Evolutionary conservation across 2,113 vertebrate genomes (phyloP).

Genomic region (Polyodon spathula): DNA sequence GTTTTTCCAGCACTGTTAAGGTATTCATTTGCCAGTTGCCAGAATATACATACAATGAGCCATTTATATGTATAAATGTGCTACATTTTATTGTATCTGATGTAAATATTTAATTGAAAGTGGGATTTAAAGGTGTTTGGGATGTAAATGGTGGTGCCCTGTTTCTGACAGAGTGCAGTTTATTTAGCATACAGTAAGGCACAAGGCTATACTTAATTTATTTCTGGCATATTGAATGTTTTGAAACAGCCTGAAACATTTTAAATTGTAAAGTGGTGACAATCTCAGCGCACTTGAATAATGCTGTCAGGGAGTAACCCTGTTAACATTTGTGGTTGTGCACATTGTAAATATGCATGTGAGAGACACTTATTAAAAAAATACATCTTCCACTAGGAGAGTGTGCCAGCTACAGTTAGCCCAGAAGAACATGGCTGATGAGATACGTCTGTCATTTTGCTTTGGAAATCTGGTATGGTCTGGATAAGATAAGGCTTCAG

Average conservation of each 20-base stretch:
- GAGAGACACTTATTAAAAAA: too few species aligned
- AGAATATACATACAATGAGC: too few species aligned
- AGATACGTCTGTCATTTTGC: neutral
- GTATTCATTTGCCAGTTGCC: too few species aligned
- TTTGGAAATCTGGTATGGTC: neutral
- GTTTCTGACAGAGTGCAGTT: neutral
- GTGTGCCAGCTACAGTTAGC: too few species aligned
- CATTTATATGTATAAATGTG: too few species aligned
- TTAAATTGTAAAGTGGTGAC: conserved; percentile 1
- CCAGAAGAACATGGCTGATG: too few species aligned
- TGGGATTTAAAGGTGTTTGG: too few species aligned
- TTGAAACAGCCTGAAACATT: neutral
- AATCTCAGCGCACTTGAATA: neutral
- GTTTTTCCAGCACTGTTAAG: too few species aligned
- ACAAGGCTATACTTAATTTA: neutral
- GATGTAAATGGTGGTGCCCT: neutral
- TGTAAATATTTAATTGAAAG: too few species aligned
- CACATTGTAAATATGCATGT: neutral
- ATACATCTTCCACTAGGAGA: too few species aligned
- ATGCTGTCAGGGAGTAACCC: neutral
- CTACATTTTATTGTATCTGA: too few species aligned
- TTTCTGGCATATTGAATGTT: neutral
- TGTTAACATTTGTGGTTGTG: neutral
- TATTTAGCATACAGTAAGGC: neutral
- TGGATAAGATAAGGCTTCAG: conserved; percentile 2